Evolutionary conservation across 2,113 vertebrate species (phyloP).

Genomic region (Hippolais icterina): DNA sequence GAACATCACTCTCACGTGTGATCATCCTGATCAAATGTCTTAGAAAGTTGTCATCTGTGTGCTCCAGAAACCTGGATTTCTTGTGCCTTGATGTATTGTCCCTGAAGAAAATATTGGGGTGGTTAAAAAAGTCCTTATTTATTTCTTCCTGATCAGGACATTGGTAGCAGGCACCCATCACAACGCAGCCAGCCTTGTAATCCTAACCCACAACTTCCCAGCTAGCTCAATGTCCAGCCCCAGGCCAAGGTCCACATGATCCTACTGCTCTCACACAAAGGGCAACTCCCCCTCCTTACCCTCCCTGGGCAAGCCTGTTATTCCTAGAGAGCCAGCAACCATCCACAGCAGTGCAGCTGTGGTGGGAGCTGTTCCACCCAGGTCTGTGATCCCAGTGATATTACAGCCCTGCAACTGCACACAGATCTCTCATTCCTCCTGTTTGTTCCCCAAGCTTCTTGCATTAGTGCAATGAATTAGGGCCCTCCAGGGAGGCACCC

Average conservation of each 20-base stretch:
- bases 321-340: neutral
- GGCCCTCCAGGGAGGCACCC: neutral
- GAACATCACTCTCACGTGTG: neutral
- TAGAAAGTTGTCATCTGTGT: neutral
- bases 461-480: neutral
- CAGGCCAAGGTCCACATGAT: neutral
- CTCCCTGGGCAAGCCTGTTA: neutral
- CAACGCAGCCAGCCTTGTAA: neutral
- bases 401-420: neutral
- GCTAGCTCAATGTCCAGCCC: neutral
- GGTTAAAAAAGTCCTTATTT: neutral
- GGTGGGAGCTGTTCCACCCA: neutral
- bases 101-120: neutral
- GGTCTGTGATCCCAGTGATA: neutral
- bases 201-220: neutral
- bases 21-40: neutral
- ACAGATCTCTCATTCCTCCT: neutral
- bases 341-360: neutral
- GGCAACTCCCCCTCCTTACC: neutral
- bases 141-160: neutral
- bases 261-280: neutral
- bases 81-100: neutral
- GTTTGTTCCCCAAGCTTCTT: neutral
- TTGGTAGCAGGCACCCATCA: rapidly evolving
- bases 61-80: neutral